Evolutionary conservation across 2,888 invertebrate genomes (phyloP).

Genomic region (Andrena minutula): DNA sequence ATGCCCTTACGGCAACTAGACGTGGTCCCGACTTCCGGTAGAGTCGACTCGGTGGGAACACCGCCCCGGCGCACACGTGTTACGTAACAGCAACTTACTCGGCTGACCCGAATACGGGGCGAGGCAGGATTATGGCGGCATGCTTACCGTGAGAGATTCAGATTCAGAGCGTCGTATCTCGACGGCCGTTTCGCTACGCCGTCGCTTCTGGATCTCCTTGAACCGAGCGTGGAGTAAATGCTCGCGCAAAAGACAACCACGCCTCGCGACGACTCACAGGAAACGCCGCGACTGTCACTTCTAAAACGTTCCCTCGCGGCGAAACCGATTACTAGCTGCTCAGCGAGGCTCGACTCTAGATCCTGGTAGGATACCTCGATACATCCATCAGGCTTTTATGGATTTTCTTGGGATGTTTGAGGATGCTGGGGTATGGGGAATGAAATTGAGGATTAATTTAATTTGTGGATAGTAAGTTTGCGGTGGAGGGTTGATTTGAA

Average conservation of each 20-base stretch:
- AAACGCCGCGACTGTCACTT: constrained; percentile 65
- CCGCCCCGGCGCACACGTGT: constrained; percentile 73
- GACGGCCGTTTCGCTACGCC: constrained; percentile 50
- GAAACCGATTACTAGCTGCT: not conserved
- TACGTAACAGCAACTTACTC: constrained; percentile 75
- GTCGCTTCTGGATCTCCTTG: constrained; percentile 81
- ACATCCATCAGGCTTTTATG: too few relatives aligned
- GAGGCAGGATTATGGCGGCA: constrained; percentile 70
- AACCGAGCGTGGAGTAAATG: constrained; percentile 74
- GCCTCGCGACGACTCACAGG: constrained; percentile 72
- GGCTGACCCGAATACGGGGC: constrained; percentile 83
- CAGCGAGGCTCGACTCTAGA: not conserved
- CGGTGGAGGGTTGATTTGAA: too few relatives aligned
- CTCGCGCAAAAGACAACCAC: constrained; percentile 72
- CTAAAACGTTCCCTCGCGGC: constrained; percentile 26
- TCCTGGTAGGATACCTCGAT: not conserved
- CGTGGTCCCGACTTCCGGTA: constrained; percentile 76
- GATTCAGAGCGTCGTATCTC: constrained; percentile 82
- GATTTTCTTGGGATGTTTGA: too few relatives aligned
- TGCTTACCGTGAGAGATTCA: constrained; percentile 82
- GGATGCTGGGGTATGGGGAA: too few relatives aligned
- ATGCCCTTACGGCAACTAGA: constrained; percentile 54
- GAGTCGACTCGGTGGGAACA: constrained; percentile 76
- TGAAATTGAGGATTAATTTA: too few relatives aligned
- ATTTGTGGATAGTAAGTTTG: too few relatives aligned